phyloP scores from a whole-genome alignment of 2,113 vertebrate genomes.

The Ardeotis arabs region DNA sequence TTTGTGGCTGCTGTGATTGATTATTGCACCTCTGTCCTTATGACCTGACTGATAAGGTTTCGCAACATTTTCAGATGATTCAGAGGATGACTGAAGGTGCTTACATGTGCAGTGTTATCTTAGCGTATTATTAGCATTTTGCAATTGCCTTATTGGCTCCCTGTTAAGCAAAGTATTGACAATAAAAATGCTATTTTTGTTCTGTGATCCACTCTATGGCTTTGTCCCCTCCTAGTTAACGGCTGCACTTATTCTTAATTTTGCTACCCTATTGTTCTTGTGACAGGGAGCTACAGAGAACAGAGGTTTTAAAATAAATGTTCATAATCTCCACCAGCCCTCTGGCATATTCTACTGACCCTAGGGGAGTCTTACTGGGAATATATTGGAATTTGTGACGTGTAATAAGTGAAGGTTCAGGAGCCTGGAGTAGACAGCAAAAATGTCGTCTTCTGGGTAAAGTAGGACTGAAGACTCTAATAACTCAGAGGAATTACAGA shows the following conservation, averaged over 20 bases:
- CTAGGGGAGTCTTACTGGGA: constrained; percentile 64
- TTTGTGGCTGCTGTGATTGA: neutral
- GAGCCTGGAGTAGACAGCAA: constrained; percentile 50
- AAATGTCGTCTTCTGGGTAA: constrained; percentile 42
- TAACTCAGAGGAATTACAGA: constrained; percentile 48
- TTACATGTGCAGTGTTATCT: constrained; percentile 42
- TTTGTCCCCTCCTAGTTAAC: constrained; percentile 62
- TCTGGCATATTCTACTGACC: constrained; percentile 71
- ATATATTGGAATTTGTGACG: constrained; percentile 67
- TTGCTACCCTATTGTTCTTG: constrained; percentile 59
- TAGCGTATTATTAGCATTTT: constrained; percentile 38
- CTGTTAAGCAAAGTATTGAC: constrained; percentile 76
- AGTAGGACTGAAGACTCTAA: constrained; percentile 53
- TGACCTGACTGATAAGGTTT: neutral
- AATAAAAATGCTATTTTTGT: constrained; percentile 74
- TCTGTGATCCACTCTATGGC: constrained; percentile 6
- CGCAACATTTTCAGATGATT: constrained; percentile 1
- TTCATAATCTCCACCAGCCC: constrained; percentile 70
- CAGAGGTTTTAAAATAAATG: constrained; percentile 68
- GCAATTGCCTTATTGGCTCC: constrained; percentile 67
- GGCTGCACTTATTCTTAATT: constrained; percentile 40
- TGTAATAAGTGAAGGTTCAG: constrained; percentile 70
- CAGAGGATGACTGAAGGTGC: neutral
- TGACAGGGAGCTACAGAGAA: constrained; percentile 67
- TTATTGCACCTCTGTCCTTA: constrained; percentile 32